Percentiles rank a stretch among this genome's conserved stretches.
phyloP scores from a whole-genome alignment of 2,797 vertebrate species.

The Poecilia velifera region DNA sequence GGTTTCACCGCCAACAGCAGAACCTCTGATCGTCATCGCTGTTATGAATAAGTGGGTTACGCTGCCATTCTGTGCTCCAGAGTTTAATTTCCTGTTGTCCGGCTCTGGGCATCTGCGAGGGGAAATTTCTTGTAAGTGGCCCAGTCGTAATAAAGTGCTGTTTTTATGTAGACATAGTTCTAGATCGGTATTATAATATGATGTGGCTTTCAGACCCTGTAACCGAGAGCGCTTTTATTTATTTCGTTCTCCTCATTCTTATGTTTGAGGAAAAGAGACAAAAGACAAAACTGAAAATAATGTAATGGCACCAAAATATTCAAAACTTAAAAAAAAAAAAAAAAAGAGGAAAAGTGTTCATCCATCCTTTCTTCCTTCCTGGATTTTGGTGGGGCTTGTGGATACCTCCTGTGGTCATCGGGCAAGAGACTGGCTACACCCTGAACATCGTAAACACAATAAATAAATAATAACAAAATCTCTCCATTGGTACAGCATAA shows the following conservation, averaged over 20 bases:
- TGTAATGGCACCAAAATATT: not conserved
- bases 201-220: not conserved
- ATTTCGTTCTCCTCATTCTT: not conserved
- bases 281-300: not conserved
- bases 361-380: too few relatives aligned
- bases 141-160: constrained; percentile 17
- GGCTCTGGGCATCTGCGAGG: constrained; percentile 39
- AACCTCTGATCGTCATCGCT: constrained; percentile 63
- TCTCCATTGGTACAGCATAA: not conserved
- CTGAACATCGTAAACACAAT: too few relatives aligned
- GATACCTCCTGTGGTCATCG: too few relatives aligned
- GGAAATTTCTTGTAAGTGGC: constrained; percentile 34
- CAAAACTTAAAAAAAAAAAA: not conserved
- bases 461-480: too few relatives aligned
- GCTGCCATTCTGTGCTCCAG: constrained; percentile 34
- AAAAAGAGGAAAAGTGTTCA: too few relatives aligned
- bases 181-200: not conserved
- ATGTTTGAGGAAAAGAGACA: not conserved
- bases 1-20: constrained; percentile 39
- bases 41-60: constrained; percentile 47
- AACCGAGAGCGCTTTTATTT: not conserved
- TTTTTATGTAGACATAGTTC: constrained; percentile 17
- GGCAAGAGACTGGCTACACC: too few relatives aligned
- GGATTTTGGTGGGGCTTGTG: too few relatives aligned
- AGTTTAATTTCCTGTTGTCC: constrained; percentile 82